phyloP scores from a whole-genome alignment of 1,140 invertebrate genomes.

The Drosophila kurseongensis region DNA sequence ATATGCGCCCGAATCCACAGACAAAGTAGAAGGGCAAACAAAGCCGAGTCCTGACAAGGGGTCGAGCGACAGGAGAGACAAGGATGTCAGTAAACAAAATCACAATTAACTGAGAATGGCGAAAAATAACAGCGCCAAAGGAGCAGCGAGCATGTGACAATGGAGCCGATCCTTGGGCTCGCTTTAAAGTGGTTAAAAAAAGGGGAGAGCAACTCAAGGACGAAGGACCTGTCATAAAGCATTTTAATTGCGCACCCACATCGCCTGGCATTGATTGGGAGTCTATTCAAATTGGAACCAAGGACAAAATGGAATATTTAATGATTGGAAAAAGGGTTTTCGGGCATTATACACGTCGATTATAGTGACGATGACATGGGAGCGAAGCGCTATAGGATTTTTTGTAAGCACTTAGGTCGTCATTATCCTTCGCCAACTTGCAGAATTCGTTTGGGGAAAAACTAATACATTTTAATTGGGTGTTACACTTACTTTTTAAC shows the following conservation, averaged over 20 bases:
- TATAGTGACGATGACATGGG: slow-evolving; percentile 87
- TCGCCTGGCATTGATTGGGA: slow-evolving; percentile 26
- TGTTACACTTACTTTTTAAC: too few relatives aligned
- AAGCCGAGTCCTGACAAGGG: slow-evolving; percentile 31
- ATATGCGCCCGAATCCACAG: slow-evolving; percentile 65
- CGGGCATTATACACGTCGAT: slow-evolving; percentile 24
- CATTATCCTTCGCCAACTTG: slow-evolving; percentile 84
- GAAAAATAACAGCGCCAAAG: slow-evolving; percentile 49
- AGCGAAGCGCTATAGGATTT: slow-evolving; percentile 90
- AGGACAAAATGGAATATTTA: slow-evolving; percentile 25
- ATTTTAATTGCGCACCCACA: slow-evolving; percentile 66
- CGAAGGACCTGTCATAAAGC: slow-evolving; percentile 64
- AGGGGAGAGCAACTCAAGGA: slow-evolving; percentile 29
- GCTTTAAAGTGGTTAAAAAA: slow-evolving; percentile 62
- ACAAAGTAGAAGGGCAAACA: slow-evolving; percentile 78
- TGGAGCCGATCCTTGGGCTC: slow-evolving; percentile 3
- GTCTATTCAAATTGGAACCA: slow-evolving; percentile 25
- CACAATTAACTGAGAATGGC: slow-evolving; percentile 80
- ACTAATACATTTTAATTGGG: too few relatives aligned
- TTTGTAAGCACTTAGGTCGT: too few relatives aligned
- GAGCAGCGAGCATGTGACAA: slow-evolving; percentile 45
- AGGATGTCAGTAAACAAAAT: slow-evolving; percentile 74
- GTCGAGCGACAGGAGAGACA: slow-evolving; percentile 21
- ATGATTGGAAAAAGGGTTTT: slow-evolving; percentile 36
- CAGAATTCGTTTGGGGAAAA: too few relatives aligned